Evolutionary conservation across 2,113 vertebrate species (phyloP).

Genomic region (Vulpes ferrilata): DNA sequence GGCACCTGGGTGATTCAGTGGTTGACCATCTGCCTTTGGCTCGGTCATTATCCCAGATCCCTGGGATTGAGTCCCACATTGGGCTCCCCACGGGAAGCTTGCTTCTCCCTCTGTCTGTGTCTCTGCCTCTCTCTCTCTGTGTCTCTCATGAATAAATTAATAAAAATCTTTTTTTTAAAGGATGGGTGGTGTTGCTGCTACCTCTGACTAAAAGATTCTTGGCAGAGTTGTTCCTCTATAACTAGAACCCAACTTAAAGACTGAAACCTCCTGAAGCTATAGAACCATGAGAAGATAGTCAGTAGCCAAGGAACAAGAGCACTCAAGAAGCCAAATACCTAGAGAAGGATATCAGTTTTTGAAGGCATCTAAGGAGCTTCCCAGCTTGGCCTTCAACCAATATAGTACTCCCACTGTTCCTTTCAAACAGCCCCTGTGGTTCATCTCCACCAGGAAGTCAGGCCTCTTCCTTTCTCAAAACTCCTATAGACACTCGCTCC

Average conservation of each 20-base stretch:
- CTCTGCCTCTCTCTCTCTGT: too few species aligned
- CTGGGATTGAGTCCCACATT: too few species aligned
- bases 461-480: background rate
- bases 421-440: background rate
- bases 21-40: too few species aligned
- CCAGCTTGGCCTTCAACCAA: background rate
- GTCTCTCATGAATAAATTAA: too few species aligned
- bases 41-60: too few species aligned
- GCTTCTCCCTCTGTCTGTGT: too few species aligned
- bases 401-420: background rate
- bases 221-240: background rate
- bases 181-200: background rate
- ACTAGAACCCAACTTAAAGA: background rate
- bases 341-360: background rate
- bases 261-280: background rate
- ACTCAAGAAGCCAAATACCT: background rate
- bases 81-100: too few species aligned
- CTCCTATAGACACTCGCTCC: background rate
- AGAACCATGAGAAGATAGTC: background rate
- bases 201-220: constrained; percentile 14
- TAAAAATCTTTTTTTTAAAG: too few species aligned
- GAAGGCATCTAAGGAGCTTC: background rate
- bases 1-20: too few species aligned
- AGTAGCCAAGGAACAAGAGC: background rate
- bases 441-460: background rate